Percentiles rank a stretch among this genome's conserved stretches.
Conservation (phyloP, 2,888 invertebrate species). For the Agrypnus murinus region DNA sequence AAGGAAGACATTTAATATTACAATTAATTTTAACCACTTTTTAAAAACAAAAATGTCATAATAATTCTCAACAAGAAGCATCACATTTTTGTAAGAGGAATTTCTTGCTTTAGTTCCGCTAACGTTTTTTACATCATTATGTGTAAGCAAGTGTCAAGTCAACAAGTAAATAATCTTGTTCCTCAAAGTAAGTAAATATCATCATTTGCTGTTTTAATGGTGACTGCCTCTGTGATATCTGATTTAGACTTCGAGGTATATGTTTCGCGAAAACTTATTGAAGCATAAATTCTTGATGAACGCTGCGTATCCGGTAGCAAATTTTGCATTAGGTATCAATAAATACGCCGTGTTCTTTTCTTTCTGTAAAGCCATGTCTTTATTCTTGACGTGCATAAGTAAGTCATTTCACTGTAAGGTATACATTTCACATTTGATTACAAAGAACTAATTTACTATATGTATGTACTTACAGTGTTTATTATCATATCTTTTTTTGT, state of each 20-base stretch:
- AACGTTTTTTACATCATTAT: too few relatives aligned
- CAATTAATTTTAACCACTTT: too few relatives aligned
- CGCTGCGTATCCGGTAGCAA: conserved; percentile 17
- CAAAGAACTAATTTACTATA: conserved; percentile 1
- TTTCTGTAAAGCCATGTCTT: neutral
- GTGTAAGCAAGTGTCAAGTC: too few relatives aligned
- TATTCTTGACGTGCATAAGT: conserved; percentile 1
- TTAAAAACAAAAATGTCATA: too few relatives aligned
- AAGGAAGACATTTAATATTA: too few relatives aligned
- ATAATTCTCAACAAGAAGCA: too few relatives aligned
- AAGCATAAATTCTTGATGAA: conserved; percentile 9
- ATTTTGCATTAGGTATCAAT: conserved; percentile 9
- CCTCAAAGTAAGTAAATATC: too few relatives aligned
- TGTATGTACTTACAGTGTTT: neutral
- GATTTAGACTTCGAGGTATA: conserved; percentile 4
- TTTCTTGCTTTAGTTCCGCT: too few relatives aligned
- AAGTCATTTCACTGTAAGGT: neutral
- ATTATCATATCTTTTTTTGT: too few relatives aligned
- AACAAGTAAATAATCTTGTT: too few relatives aligned
- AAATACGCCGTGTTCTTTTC: neutral
- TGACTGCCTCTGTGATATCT: neutral
- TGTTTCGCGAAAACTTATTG: neutral
- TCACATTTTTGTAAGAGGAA: too few relatives aligned
- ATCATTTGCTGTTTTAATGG: too few relatives aligned
- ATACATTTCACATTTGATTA: neutral